phyloP scores from a whole-genome alignment of 2,888 invertebrate genomes.

The Pollenia griseotomentosa region DNA sequence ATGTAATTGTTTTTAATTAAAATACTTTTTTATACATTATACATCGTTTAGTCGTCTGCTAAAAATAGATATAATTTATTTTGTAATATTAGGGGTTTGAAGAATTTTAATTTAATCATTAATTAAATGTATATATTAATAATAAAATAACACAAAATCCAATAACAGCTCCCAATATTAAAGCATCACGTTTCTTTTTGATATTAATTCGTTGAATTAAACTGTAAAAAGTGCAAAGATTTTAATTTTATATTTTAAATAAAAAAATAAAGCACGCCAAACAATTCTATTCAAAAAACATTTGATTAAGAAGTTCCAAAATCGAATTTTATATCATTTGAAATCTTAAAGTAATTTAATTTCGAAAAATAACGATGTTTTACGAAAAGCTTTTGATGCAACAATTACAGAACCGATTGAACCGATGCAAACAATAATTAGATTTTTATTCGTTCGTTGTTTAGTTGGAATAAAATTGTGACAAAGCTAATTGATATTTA shows the following conservation, averaged over 20 bases:
- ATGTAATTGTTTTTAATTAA: background rate
- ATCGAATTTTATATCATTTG: too few species aligned
- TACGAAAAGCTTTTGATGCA: too few species aligned
- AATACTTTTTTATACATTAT: constrained; percentile 9
- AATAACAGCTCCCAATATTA: constrained; percentile 95
- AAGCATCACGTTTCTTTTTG: constrained; percentile 96
- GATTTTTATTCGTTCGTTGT: too few species aligned
- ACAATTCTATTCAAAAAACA: too few species aligned
- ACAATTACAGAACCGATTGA: too few species aligned
- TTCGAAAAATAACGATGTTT: too few species aligned
- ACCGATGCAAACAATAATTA: too few species aligned
- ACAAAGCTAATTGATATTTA: constrained; percentile 63
- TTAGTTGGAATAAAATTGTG: too few species aligned
- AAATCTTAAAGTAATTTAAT: too few species aligned
- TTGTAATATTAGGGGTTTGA: constrained; percentile 24
- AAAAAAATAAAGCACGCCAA: background rate
- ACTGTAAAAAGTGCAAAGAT: constrained; percentile 83
- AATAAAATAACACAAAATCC: constrained; percentile 95
- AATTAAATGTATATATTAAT: constrained; percentile 91
- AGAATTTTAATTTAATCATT: constrained; percentile 67
- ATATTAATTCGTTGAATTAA: constrained; percentile 96
- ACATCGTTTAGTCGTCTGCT: constrained; percentile 17
- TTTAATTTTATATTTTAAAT: background rate
- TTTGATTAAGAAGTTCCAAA: too few species aligned
- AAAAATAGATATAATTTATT: constrained; percentile 59